A percentile compares a stretch with the other conserved stretches of the same genome.
These are phyloP conservation scores for Cyclura pinguis DNA, from an alignment of 2,797 vertebrate genomes.

Conservation along the genomic window DNA sequence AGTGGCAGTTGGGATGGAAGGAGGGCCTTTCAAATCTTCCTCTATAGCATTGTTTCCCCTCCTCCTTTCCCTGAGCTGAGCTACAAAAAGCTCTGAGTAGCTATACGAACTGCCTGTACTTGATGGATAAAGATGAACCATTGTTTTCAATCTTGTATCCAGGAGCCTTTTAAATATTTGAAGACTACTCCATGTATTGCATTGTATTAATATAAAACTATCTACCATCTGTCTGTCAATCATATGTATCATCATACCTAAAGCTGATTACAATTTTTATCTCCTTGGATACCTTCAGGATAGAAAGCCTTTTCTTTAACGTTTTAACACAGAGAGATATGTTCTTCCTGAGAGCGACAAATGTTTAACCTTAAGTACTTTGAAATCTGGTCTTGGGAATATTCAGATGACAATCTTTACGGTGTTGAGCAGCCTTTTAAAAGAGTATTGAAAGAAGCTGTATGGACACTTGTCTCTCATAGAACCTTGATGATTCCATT, in stretches of 20 bases:
- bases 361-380: slow-evolving; percentile 76
- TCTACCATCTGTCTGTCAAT: neutral
- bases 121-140: slow-evolving; percentile 20
- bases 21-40: neutral
- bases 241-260: slow-evolving; percentile 22
- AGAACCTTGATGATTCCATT: slow-evolving; percentile 47
- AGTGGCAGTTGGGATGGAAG: too few species aligned
- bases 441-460: slow-evolving; percentile 68
- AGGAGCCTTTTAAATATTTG: slow-evolving; percentile 14
- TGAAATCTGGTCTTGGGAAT: slow-evolving; percentile 73
- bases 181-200: neutral
- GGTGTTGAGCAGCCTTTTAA: slow-evolving; percentile 71
- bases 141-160: slow-evolving; percentile 21
- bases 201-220: slow-evolving; percentile 20
- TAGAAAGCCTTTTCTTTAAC: slow-evolving; percentile 60
- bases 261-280: slow-evolving; percentile 45
- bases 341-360: slow-evolving; percentile 73
- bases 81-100: neutral
- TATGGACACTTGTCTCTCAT: slow-evolving; percentile 67
- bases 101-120: neutral
- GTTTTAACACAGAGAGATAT: slow-evolving; percentile 63
- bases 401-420: slow-evolving; percentile 73
- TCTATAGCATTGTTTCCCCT: too few species aligned
- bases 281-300: slow-evolving; percentile 64
- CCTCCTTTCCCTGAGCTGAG: too few species aligned